A percentile compares a stretch with the other conserved stretches of the same genome.
phyloP scores from a whole-genome alignment of 2,888 invertebrate genomes.

The Malacosoma neustria region DNA sequence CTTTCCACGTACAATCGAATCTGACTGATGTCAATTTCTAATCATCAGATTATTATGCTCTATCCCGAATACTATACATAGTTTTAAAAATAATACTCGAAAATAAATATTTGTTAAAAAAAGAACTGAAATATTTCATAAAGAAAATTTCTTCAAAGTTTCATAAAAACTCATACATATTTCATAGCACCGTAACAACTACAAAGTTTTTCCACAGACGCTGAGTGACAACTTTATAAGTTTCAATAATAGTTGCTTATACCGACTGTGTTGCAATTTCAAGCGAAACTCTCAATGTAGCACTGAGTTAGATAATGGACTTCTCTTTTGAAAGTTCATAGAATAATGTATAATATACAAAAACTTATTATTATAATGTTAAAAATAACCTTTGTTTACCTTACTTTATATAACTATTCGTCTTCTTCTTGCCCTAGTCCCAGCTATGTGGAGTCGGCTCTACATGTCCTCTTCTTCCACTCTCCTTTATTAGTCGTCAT shows the following conservation, averaged over 20 bases:
- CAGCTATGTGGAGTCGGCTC: too few relatives aligned
- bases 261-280: background rate
- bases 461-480: too few relatives aligned
- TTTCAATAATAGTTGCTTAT: background rate
- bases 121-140: background rate
- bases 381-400: background rate
- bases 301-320: background rate
- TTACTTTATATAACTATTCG: too few relatives aligned
- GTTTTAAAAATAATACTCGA: too few relatives aligned
- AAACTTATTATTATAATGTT: background rate
- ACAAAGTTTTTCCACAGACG: background rate
- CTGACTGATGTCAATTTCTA: too few relatives aligned
- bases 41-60: too few relatives aligned
- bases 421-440: too few relatives aligned
- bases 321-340: background rate
- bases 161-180: background rate
- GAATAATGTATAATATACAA: too few relatives aligned
- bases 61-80: too few relatives aligned
- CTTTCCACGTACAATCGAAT: too few relatives aligned
- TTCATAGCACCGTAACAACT: background rate
- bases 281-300: background rate
- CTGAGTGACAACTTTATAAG: background rate
- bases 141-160: background rate
- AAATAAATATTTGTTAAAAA: too few relatives aligned
- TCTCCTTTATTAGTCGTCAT: too few relatives aligned